phyloP scores from a whole-genome alignment of 2,113 vertebrate species.

The Gambusia holbrooki region DNA sequence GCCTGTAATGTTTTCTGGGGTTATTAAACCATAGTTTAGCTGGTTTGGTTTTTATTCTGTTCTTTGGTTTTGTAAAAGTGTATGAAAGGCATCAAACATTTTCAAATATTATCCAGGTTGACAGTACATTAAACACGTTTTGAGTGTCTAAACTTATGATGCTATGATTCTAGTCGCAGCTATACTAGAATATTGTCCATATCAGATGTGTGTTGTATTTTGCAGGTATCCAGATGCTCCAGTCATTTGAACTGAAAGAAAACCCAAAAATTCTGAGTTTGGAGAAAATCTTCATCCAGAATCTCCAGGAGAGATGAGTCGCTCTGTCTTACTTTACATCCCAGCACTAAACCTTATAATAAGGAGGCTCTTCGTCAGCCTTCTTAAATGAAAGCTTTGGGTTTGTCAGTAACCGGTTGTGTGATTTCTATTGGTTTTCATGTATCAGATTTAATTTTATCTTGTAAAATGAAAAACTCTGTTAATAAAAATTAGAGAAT shows the following conservation, averaged over 20 bases:
- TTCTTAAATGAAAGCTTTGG: background rate
- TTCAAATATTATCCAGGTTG: too few relatives aligned
- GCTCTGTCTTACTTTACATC: background rate
- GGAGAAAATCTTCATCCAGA: constrained; percentile 64
- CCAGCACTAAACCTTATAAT: too few relatives aligned
- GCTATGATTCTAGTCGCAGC: background rate
- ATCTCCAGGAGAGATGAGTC: constrained; percentile 58
- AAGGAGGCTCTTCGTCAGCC: background rate
- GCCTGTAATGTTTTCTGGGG: background rate
- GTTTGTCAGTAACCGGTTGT: background rate
- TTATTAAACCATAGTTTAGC: background rate
- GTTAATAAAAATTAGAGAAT: background rate
- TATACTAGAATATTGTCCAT: background rate
- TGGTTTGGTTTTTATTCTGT: background rate
- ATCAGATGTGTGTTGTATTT: background rate
- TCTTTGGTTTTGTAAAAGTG: background rate
- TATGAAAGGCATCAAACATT: background rate
- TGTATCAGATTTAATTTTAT: background rate
- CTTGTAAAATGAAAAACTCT: background rate
- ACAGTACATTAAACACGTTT: too few relatives aligned
- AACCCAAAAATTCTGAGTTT: constrained; percentile 45
- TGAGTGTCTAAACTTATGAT: background rate
- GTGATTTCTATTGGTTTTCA: background rate
- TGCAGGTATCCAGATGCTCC: constrained; percentile 64
- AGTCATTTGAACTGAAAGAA: constrained; percentile 43